Evolutionary conservation across 2,113 vertebrate species (phyloP), one percentile per base, ranked within the genome.

Genomic region (Oryzias javanicus): DNA sequence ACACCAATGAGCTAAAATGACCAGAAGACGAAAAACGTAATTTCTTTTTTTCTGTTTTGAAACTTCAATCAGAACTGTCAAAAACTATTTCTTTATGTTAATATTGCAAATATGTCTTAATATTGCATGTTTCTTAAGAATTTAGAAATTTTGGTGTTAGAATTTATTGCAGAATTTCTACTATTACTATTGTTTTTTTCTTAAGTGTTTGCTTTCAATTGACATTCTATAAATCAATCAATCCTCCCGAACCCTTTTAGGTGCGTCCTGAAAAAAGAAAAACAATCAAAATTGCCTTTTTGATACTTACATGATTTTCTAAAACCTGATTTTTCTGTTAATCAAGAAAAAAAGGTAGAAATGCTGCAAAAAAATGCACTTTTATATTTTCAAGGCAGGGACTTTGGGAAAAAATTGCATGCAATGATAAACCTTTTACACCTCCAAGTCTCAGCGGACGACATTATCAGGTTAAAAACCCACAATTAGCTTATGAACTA

Each of bases 401-500:
- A 17, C 14, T 44, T 44, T 22, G 22, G 17, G 5, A 6, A n/a
- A 17, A 46, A 46, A 17, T 18, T 18, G 20, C 40, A 44, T 20
- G 67, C 15, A 68, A 50, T 46, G 18, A 78, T 70, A 42, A 14
- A 14, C 52, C 42, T n/a, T 45, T 22, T 35, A 47, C 17, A 16
- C 47, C 41, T 67, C 18, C 41, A 49, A 44, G 20, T 70, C 63
- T 72, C 42, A 42, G 13, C 42, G 69, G 60, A 72, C 2, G 1
- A 10, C 2, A 13, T 64, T 44, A 65, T 60, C 65, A 71, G 42
- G 62, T 61, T 55, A 60, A 24, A 61, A 70, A 62, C 58, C 60
- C 57, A 70, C 70, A 52, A 72, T 70, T 35, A 82, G 44, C 27
- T 58, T 62, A 55, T 24, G 41, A 59, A 71, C 63, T 18, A 55